phyloP scores from a whole-genome alignment of 2,113 vertebrate species.

The Hystrix cristata region DNA sequence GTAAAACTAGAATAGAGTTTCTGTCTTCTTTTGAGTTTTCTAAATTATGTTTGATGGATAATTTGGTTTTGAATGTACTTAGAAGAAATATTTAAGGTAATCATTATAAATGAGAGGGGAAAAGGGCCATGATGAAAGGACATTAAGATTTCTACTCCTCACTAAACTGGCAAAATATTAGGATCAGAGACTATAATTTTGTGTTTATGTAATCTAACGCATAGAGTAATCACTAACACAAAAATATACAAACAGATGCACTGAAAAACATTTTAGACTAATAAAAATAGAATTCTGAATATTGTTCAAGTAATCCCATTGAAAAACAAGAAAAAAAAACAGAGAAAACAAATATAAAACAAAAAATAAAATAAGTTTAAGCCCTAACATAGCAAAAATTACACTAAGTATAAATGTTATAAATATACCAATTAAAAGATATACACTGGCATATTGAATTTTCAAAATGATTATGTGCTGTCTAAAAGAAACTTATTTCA shows the following conservation, averaged over 20 bases:
- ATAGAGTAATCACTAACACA: background rate
- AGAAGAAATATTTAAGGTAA: background rate
- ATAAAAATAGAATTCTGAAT: background rate
- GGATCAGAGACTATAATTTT: background rate
- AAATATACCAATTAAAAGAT: background rate
- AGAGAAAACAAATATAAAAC: background rate
- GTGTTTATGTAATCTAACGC: background rate
- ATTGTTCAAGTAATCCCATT: background rate
- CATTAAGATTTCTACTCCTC: background rate
- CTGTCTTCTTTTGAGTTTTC: background rate
- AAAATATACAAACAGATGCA: background rate
- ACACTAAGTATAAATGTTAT: background rate
- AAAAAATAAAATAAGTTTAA: background rate
- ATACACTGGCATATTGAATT: background rate
- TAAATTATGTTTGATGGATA: background rate
- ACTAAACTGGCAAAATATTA: background rate
- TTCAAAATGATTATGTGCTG: background rate
- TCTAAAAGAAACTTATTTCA: background rate
- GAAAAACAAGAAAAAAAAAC: background rate
- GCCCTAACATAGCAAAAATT: background rate
- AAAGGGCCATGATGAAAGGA: background rate
- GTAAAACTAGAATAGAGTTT: background rate
- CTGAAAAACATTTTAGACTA: background rate
- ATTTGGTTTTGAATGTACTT: conserved; percentile 5
- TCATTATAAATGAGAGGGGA: background rate